These are phyloP conservation scores for Furcula furcula DNA, from an alignment of 2,888 invertebrate species.

Conservation along the genomic window DNA sequence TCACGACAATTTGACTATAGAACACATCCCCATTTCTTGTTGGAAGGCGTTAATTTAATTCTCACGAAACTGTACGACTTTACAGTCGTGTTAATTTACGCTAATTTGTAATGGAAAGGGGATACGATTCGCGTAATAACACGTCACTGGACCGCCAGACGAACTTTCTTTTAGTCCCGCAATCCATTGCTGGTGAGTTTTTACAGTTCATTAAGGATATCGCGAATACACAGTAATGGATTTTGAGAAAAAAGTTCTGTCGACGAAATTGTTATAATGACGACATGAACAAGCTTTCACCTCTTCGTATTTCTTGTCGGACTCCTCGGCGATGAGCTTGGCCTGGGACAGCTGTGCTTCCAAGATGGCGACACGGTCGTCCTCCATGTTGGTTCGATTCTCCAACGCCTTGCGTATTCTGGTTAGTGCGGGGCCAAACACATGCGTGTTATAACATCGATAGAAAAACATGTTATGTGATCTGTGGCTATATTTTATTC, in stretches of 20 bases:
- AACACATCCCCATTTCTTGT: slow-evolving; percentile 12
- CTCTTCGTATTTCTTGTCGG: slow-evolving; percentile 99
- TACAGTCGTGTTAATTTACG: slow-evolving; percentile 16
- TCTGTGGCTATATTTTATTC: slow-evolving; percentile 28
- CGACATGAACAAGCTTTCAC: slow-evolving; percentile 81
- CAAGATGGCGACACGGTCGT: slow-evolving; percentile 98
- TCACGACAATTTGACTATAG: slow-evolving; percentile 18
- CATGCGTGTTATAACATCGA: slow-evolving; percentile 80
- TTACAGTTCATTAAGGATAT: neutral
- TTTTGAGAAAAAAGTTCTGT: neutral
- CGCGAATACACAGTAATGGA: neutral
- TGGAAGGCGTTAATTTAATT: slow-evolving; percentile 9
- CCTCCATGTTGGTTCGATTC: slow-evolving; percentile 99
- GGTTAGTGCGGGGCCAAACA: slow-evolving; percentile 81
- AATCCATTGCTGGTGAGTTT: slow-evolving; percentile 13
- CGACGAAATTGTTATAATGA: slow-evolving; percentile 13
- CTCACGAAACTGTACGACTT: slow-evolving; percentile 8
- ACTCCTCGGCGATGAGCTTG: slow-evolving; percentile 99
- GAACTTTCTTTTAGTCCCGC: slow-evolving; percentile 18
- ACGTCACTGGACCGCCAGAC: slow-evolving; percentile 14
- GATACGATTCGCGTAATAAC: slow-evolving; percentile 21
- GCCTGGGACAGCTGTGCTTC: slow-evolving; percentile 99
- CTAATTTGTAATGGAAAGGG: slow-evolving; percentile 8
- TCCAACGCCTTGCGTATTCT: slow-evolving; percentile 99
- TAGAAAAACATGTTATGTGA: slow-evolving; percentile 36